Percentiles rank a stretch among this genome's conserved stretches.
These are phyloP conservation scores for Phyllotreta striolata DNA, from an alignment of 2,888 invertebrate genomes.

Conservation along the genomic window DNA sequence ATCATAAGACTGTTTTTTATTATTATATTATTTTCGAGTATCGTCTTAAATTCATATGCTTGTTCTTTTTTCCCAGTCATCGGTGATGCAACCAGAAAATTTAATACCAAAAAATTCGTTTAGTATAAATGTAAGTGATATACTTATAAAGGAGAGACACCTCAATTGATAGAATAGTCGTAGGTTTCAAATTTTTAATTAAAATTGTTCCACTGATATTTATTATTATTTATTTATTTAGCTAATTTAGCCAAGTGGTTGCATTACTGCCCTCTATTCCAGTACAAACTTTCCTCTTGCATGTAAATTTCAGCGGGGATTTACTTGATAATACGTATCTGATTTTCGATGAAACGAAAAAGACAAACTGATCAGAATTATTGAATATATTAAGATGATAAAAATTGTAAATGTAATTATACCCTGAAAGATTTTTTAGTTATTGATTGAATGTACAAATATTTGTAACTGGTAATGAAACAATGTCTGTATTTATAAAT, in stretches of 20 bases:
- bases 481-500: conserved; percentile 61
- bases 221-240: no score
- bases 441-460: conserved; percentile 61
- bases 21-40: conserved; percentile 44
- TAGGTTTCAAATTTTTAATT: no score
- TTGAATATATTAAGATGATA: conserved; percentile 48
- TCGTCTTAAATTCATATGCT: conserved; percentile 51
- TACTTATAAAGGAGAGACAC: no score
- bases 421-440: conserved; percentile 56
- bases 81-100: conserved; percentile 5
- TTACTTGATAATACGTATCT: conserved; percentile 48
- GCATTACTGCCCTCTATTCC: conserved; percentile 41
- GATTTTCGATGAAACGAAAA: conserved; percentile 40
- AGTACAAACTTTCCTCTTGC: conserved; percentile 50
- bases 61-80: conserved; percentile 30
- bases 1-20: conserved; percentile 60
- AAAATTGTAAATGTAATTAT: conserved; percentile 56
- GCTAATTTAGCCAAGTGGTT: neutral
- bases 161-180: no score
- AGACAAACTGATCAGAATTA: conserved; percentile 44
- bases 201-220: no score
- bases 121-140: no score
- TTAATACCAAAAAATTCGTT: conserved; percentile 1
- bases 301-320: conserved; percentile 34
- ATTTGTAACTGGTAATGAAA: conserved; percentile 60